A percentile compares a stretch with the other conserved stretches of the same genome.
phyloP scores from a whole-genome alignment of 2,113 vertebrate genomes.

The Sturnira hondurensis region DNA sequence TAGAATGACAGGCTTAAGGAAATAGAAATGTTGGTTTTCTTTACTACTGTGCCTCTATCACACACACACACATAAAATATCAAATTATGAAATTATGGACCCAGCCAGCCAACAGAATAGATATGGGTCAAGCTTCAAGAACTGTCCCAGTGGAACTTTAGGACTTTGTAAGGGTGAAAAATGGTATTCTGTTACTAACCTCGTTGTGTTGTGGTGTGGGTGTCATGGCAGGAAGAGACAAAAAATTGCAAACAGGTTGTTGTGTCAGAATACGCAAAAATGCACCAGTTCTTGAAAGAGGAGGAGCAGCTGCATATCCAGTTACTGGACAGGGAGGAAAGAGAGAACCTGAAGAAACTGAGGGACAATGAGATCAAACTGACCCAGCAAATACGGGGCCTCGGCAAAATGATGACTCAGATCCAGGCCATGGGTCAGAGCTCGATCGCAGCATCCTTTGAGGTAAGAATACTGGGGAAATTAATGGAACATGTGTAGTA shows the following conservation, averaged over 20 bases:
- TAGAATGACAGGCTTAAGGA: neutral
- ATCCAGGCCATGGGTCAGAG: slow-evolving; percentile 26
- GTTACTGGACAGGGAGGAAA: slow-evolving; percentile 47
- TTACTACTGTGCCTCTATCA: neutral
- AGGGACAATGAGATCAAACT: slow-evolving; percentile 35
- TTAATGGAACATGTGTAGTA: neutral
- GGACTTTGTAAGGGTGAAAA: neutral
- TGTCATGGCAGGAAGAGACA: slow-evolving; percentile 54
- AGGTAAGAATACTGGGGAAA: slow-evolving; percentile 35
- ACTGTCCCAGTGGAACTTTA: neutral
- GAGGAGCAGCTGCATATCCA: slow-evolving; percentile 58
- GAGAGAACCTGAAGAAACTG: slow-evolving; percentile 50
- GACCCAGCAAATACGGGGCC: slow-evolving; percentile 38
- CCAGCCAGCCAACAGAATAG: neutral
- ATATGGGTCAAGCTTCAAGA: neutral
- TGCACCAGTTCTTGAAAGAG: slow-evolving; percentile 71
- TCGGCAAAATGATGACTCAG: slow-evolving; percentile 39
- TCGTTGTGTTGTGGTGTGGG: neutral
- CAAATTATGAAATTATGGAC: neutral
- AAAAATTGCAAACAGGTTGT: slow-evolving; percentile 54
- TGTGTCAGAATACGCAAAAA: slow-evolving; percentile 62
- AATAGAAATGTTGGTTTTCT: neutral
- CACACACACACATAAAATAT: neutral
- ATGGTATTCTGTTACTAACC: neutral
- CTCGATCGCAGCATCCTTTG: neutral